Percentiles rank a stretch among this genome's conserved stretches.
phyloP scores from a whole-genome alignment of 2,888 invertebrate genomes.

The Tiliacea aurago region DNA sequence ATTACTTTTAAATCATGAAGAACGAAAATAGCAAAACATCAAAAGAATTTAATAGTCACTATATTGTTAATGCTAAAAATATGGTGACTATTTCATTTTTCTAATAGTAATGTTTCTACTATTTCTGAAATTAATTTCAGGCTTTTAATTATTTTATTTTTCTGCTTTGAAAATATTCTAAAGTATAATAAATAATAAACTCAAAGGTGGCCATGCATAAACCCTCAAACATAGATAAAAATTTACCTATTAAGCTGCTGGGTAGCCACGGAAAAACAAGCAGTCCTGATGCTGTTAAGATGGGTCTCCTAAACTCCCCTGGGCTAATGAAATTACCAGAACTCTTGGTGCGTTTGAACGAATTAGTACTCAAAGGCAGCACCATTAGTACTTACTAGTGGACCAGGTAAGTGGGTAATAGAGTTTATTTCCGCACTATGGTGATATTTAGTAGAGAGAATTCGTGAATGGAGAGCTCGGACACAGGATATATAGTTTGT shows the following conservation, averaged over 20 bases:
- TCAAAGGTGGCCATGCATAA: neutral
- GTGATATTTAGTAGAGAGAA: neutral
- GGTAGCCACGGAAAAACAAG: conserved; percentile 1
- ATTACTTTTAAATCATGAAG: neutral
- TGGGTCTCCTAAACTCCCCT: neutral
- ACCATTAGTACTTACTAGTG: neutral
- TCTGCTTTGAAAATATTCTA: neutral
- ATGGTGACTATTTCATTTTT: neutral
- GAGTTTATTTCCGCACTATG: neutral
- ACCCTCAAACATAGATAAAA: neutral
- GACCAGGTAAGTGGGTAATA: conserved; percentile 7
- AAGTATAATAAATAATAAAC: neutral
- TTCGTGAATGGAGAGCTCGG: neutral
- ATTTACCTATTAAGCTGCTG: neutral
- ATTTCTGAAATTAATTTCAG: too few species aligned
- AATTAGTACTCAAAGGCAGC: conserved; percentile 18
- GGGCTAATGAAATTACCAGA: conserved; percentile 11
- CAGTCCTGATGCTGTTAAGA: conserved; percentile 6
- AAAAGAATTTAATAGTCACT: neutral
- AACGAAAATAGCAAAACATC: too few species aligned
- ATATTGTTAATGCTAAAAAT: neutral
- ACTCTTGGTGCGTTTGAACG: conserved; percentile 11
- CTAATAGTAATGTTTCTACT: too few species aligned
- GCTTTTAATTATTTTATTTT: neutral
- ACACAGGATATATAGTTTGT: too few species aligned